Evolutionary conservation across 2,113 vertebrate species (phyloP).

Genomic region (Pangasianodon hypophthalmus): DNA sequence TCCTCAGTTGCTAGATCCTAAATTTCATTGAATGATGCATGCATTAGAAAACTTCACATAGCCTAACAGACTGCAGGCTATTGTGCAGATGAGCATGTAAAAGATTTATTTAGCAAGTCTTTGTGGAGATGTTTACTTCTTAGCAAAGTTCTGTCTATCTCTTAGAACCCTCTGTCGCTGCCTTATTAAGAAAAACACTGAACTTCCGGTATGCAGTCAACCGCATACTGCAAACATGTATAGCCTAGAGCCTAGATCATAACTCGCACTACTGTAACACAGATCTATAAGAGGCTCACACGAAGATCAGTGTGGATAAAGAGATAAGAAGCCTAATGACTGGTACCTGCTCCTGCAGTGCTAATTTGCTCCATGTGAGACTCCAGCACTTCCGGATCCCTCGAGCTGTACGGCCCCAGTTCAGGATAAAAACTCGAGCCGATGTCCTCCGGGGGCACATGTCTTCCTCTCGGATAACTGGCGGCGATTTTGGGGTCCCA

Average conservation of each 20-base stretch:
- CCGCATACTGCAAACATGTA: not conserved
- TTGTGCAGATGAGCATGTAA: not conserved
- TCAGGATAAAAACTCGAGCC: conserved; percentile 88
- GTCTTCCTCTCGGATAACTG: conserved; percentile 84
- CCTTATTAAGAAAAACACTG: not conserved
- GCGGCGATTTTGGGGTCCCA: conserved; percentile 92
- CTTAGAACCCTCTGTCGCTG: not conserved
- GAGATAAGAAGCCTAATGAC: not conserved
- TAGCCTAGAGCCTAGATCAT: not conserved
- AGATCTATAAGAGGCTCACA: not conserved
- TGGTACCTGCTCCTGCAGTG: conserved; percentile 78
- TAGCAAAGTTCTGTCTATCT: not conserved
- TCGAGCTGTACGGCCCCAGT: conserved; percentile 86
- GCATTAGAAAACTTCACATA: not conserved
- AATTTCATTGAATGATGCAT: not conserved
- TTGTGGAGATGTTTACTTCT: not conserved
- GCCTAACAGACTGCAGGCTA: not conserved
- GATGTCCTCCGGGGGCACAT: conserved; percentile 82
- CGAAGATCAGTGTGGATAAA: not conserved
- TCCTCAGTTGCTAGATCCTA: not conserved
- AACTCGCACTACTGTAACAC: not conserved
- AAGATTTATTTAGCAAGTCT: not conserved
- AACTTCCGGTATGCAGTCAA: not conserved
- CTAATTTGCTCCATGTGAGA: conserved; percentile 84
- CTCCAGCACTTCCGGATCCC: conserved; percentile 81